phyloP scores from a whole-genome alignment of 2,113 vertebrate genomes.

The Proterorhinus semilunaris region DNA sequence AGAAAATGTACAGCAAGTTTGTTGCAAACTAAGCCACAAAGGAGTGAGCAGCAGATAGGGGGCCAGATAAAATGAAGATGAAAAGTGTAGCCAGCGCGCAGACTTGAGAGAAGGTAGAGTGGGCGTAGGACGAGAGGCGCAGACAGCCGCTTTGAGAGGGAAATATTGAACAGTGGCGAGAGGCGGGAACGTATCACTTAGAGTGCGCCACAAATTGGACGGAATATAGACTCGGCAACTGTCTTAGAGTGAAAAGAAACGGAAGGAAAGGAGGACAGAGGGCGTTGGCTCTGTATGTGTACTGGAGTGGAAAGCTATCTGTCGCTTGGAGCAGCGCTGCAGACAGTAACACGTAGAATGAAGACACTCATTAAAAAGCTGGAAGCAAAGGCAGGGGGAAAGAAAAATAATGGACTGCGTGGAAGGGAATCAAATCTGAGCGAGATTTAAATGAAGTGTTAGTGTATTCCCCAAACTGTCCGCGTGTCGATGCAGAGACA shows the following conservation, averaged over 20 bases:
- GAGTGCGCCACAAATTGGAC: conserved; percentile 59
- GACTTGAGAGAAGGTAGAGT: conserved; percentile 45
- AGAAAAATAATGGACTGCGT: conserved; percentile 53
- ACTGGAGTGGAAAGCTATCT: conserved; percentile 59
- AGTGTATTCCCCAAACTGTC: conserved; percentile 36
- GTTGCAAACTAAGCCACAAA: conserved; percentile 7
- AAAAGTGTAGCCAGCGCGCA: conserved; percentile 33
- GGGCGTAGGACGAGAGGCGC: conserved; percentile 42
- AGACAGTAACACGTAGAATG: conserved; percentile 61
- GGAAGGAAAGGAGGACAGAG: conserved; percentile 54
- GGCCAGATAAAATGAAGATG: conserved; percentile 31
- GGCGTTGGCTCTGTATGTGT: conserved; percentile 60
- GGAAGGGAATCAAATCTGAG: conserved; percentile 59
- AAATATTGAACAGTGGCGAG: conserved; percentile 46
- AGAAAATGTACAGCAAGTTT: not conserved
- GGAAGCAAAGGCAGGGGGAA: conserved; percentile 40
- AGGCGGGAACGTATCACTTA: conserved; percentile 48
- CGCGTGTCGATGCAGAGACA: conserved; percentile 30
- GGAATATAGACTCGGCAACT: conserved; percentile 49
- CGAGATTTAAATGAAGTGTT: conserved; percentile 55
- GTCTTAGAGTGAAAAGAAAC: conserved; percentile 41
- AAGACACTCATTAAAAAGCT: conserved; percentile 73
- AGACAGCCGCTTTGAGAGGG: conserved; percentile 35
- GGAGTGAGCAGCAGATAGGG: conserved; percentile 17
- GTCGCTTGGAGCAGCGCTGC: conserved; percentile 57